Evolutionary conservation across 2,113 vertebrate species (phyloP), one percentile per base, ranked within the genome.

Genomic region (Scomber japonicus): DNA sequence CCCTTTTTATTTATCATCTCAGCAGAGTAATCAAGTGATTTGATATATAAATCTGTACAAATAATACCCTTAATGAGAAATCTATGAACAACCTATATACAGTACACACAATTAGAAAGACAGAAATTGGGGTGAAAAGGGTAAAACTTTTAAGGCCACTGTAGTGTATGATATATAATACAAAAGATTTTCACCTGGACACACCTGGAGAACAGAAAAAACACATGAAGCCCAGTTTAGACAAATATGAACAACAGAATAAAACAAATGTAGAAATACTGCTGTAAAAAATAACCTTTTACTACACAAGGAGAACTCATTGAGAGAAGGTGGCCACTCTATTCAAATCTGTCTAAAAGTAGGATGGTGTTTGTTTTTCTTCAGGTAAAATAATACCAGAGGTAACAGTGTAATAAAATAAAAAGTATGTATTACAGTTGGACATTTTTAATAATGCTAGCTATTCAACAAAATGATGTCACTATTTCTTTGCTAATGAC

Each of bases 231-330:
- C 12, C 15, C 54, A 65, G 71, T 71, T 73, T 48, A 21, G 51
- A 27, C 68, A 27, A 83, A 72, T 87, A 88, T 92, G 46, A 89
- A 92, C 87, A 93, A 76, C 64, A 78, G 69, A 54, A 78, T 45
- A 76, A 72, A 65, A 74, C 30, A 85, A 63, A 40, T 7, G 4
- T 53, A 71, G 44, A 81, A 83, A 88, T 68, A 81, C 55, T 87
- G 81, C 77, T 44, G 51, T 90, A 83, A 89, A 90, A 91, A 90
- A 89, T 75, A 91, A 71, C 73, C 63, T 55, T 79, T 72, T 80
- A 46, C 72, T 75, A 53, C 67, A 77, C 49, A 86, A 84, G n/a
- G 15, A 68, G 15, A 65, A 61, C 7, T 57, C 40, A 19, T 21
- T 53, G 8, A 59, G 60, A 31, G 44, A 63, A 62, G 62, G 53